These are phyloP conservation scores for Panulirus ornatus DNA, from an alignment of 1,140 invertebrate genomes.

Conservation along the genomic window DNA sequence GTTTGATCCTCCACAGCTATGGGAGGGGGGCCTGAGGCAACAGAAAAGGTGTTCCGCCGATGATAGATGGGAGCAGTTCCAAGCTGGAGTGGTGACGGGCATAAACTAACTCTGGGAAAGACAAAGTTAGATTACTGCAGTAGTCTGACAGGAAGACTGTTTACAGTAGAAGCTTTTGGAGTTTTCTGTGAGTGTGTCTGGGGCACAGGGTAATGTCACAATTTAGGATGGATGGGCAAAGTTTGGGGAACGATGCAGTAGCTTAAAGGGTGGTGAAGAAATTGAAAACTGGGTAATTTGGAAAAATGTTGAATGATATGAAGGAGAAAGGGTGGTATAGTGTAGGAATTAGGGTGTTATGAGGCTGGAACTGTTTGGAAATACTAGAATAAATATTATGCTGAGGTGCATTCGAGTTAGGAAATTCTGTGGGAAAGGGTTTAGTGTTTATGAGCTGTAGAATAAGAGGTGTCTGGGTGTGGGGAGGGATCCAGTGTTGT, in stretches of 20 bases:
- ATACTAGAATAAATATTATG: too few species aligned
- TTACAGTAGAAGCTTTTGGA: not conserved
- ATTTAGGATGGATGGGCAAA: not conserved
- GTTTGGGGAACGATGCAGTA: not conserved
- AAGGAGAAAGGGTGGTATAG: not conserved
- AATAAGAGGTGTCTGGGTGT: too few species aligned
- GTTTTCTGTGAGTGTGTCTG: not conserved
- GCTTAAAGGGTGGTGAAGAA: not conserved
- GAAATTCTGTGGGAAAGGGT: too few species aligned
- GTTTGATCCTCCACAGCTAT: constrained; percentile 4
- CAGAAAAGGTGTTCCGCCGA: constrained; percentile 17
- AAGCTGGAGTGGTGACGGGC: constrained; percentile 51
- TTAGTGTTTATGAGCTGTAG: too few species aligned
- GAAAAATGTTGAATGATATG: not conserved
- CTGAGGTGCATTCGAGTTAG: too few species aligned
- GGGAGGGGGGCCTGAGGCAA: not conserved
- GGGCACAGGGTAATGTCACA: not conserved
- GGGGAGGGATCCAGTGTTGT: too few species aligned
- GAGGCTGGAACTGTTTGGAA: too few species aligned
- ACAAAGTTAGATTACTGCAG: not conserved
- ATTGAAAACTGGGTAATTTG: not conserved
- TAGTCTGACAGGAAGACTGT: not conserved
- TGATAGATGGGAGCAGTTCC: constrained; percentile 30
- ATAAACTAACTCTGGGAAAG: constrained; percentile 18
- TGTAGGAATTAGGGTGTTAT: not conserved